Evolutionary conservation across 2,888 invertebrate genomes (phyloP).

Genomic region (Cylloceria caligata): DNA sequence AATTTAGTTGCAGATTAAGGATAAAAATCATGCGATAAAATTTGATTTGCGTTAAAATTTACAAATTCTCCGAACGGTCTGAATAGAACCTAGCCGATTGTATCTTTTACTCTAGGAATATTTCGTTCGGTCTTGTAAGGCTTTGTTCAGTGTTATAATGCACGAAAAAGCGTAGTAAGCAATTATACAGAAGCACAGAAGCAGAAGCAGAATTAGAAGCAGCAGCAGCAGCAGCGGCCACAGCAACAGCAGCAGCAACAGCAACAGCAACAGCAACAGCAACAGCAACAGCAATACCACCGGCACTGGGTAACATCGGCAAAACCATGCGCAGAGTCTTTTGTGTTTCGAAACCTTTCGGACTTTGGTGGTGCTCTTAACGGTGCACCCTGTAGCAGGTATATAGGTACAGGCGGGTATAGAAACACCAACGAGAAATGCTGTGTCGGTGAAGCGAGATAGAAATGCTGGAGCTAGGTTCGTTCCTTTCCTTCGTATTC

Average conservation of each 20-base stretch:
- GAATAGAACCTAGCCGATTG: conserved; percentile 15
- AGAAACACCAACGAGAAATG: conserved; percentile 29
- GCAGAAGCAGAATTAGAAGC: not conserved
- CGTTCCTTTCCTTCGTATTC: conserved; percentile 68
- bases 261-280: too few species aligned
- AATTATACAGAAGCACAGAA: not conserved
- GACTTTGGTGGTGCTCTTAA: conserved; percentile 68
- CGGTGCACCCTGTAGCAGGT: conserved; percentile 65
- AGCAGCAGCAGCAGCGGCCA: too few species aligned
- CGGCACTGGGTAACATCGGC: conserved; percentile 51
- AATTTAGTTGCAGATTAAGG: not conserved
- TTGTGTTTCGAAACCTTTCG: conserved; percentile 66
- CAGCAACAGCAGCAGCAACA: too few species aligned
- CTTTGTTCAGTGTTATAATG: conserved; percentile 63
- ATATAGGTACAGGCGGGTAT: conserved; percentile 50
- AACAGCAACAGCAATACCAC: too few species aligned
- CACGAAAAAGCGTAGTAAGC: conserved; percentile 42
- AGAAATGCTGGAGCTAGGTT: conserved; percentile 43
- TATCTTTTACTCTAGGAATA: conserved; percentile 30
- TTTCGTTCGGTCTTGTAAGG: conserved; percentile 54
- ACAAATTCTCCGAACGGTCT: not conserved
- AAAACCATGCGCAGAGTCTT: conserved; percentile 56
- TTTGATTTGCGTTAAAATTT: not conserved
- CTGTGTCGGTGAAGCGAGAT: conserved; percentile 33
- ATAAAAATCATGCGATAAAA: too few species aligned